These are phyloP conservation scores for Gobius niger DNA, from an alignment of 2,113 vertebrate genomes.

Conservation along the genomic window DNA sequence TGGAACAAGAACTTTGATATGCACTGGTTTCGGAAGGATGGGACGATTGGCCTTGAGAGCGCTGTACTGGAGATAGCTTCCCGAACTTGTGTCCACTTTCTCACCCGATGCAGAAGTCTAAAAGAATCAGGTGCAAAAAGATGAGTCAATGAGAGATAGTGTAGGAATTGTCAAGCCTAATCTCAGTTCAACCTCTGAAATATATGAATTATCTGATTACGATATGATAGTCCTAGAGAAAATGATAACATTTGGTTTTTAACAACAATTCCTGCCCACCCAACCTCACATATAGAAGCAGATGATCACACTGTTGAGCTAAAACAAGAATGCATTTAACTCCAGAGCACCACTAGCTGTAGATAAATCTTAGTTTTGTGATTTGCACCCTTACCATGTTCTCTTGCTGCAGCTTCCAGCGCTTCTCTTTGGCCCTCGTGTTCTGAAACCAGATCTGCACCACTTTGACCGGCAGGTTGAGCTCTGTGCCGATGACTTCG, in stretches of 20 bases:
- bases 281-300: no score
- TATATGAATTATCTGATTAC: no score
- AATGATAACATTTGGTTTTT: no score
- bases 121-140: background rate
- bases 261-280: no score
- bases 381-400: slow-evolving; percentile 68
- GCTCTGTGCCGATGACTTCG: slow-evolving; percentile 84
- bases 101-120: slow-evolving; percentile 69
- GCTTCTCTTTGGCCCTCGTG: slow-evolving; percentile 91
- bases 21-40: slow-evolving; percentile 80
- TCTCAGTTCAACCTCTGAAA: no score
- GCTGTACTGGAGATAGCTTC: slow-evolving; percentile 80
- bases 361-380: background rate
- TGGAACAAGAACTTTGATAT: slow-evolving; percentile 69
- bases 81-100: slow-evolving; percentile 75
- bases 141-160: background rate
- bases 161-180: background rate
- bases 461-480: slow-evolving; percentile 87
- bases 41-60: slow-evolving; percentile 80
- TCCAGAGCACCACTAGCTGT: background rate
- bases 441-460: slow-evolving; percentile 96
- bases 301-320: background rate
- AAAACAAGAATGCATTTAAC: background rate
- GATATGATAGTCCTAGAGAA: no score
- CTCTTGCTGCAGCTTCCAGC: slow-evolving; percentile 85